Conservation (phyloP, 2,888 invertebrate genomes). For the Choristoneura rosaceana region DNA sequence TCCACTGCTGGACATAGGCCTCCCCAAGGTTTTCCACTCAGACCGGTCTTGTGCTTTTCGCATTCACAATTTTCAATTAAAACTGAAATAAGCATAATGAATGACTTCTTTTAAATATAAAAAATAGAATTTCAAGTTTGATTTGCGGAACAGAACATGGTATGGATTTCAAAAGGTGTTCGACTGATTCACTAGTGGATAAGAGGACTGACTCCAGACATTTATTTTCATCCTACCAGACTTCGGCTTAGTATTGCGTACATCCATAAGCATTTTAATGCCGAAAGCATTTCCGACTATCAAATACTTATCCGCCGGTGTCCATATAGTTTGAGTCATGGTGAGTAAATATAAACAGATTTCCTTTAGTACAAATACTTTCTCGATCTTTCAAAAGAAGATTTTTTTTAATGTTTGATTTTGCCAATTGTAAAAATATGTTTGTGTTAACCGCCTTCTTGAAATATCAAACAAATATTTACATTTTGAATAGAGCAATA, state of each 20-base stretch:
- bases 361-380: background rate
- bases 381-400: too few species aligned
- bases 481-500: too few species aligned
- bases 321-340: slow-evolving; percentile 12
- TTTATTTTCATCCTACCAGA: slow-evolving; percentile 4
- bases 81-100: too few species aligned
- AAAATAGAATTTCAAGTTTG: too few species aligned
- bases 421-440: too few species aligned
- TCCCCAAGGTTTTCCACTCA: too few species aligned
- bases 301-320: slow-evolving; percentile 3
- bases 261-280: slow-evolving; percentile 10
- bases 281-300: slow-evolving; percentile 22
- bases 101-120: too few species aligned
- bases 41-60: too few species aligned
- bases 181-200: background rate
- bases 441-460: too few species aligned
- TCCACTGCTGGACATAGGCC: too few species aligned
- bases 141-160: background rate
- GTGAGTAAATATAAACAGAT: slow-evolving; percentile 4
- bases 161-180: background rate
- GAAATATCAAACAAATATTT: too few species aligned
- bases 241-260: background rate
- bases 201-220: background rate
- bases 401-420: background rate
- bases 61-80: too few species aligned